phyloP scores from a whole-genome alignment of 2,113 vertebrate species.

The Phaethon lepturus region DNA sequence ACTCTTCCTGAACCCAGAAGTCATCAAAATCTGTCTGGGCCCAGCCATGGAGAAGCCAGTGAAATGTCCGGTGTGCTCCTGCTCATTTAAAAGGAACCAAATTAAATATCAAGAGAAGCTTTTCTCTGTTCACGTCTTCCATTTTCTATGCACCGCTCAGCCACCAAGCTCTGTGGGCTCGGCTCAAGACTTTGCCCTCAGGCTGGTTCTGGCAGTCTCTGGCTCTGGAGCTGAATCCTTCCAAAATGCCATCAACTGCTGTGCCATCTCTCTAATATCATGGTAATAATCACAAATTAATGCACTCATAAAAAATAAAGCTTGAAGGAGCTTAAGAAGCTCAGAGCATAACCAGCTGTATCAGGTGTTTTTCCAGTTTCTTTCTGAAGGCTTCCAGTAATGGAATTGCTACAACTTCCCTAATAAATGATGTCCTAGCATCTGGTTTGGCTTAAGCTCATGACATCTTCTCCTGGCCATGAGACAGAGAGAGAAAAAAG shows the following conservation, averaged over 20 bases:
- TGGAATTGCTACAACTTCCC: not conserved
- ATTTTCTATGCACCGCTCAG: not conserved
- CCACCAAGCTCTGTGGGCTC: not conserved
- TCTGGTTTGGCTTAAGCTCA: not conserved
- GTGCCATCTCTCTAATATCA: not conserved
- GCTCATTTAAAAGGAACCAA: not conserved
- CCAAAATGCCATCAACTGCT: not conserved
- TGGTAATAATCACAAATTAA: not conserved
- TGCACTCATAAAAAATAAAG: not conserved
- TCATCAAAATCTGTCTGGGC: not conserved
- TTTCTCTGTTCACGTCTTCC: not conserved
- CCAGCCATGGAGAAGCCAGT: fast-evolving
- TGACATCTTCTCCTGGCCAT: not conserved
- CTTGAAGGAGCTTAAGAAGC: not conserved
- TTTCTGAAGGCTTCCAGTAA: not conserved
- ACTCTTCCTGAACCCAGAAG: not conserved
- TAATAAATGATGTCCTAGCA: not conserved
- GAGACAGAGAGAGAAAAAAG: not conserved
- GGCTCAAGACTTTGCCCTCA: not conserved
- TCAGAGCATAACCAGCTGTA: not conserved
- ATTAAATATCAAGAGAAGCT: not conserved
- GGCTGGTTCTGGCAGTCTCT: not conserved
- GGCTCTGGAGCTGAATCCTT: not conserved
- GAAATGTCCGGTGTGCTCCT: not conserved
- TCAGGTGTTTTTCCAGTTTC: not conserved